Percentiles rank a stretch among this genome's conserved stretches.
Conservation (phyloP, 2,797 vertebrate species). For the Lemur catta region DNA sequence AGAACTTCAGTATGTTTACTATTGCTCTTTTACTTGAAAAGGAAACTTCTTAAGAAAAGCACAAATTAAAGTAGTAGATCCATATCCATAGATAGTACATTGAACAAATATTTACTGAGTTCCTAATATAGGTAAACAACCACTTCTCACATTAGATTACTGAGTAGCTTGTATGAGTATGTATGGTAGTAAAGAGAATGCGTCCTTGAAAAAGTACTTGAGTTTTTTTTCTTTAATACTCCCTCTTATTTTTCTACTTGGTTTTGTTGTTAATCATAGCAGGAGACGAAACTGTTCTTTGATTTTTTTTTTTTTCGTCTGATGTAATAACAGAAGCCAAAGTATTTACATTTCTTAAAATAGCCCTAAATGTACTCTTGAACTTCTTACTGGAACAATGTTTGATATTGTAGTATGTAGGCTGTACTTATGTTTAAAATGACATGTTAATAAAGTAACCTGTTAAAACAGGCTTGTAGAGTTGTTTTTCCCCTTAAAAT, state of each 20-base stretch:
- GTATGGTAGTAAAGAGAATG: neutral
- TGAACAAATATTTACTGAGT: slow-evolving; percentile 41
- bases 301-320: slow-evolving; percentile 45
- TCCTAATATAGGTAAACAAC: slow-evolving; percentile 15
- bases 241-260: slow-evolving; percentile 67
- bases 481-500: neutral
- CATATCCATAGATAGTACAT: neutral
- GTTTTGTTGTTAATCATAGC: slow-evolving; percentile 58
- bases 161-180: neutral
- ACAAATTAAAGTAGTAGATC: slow-evolving; percentile 49
- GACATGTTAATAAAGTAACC: slow-evolving; percentile 61
- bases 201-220: slow-evolving; percentile 31
- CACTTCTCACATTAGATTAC: slow-evolving; percentile 27
- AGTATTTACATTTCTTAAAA: slow-evolving; percentile 65
- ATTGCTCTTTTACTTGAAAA: slow-evolving; percentile 55
- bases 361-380: slow-evolving; percentile 36
- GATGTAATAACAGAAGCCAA: slow-evolving; percentile 65
- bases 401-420: slow-evolving; percentile 62
- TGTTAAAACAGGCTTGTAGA: neutral
- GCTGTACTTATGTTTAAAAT: slow-evolving; percentile 62
- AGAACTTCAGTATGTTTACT: slow-evolving; percentile 53
- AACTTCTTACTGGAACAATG: slow-evolving; percentile 61
- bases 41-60: neutral
- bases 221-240: neutral
- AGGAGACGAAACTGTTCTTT: slow-evolving; percentile 45